Evolutionary conservation across 2,888 invertebrate genomes (phyloP), one percentile per base, ranked within the genome.

Genomic region (Melinaea marsaeus): DNA sequence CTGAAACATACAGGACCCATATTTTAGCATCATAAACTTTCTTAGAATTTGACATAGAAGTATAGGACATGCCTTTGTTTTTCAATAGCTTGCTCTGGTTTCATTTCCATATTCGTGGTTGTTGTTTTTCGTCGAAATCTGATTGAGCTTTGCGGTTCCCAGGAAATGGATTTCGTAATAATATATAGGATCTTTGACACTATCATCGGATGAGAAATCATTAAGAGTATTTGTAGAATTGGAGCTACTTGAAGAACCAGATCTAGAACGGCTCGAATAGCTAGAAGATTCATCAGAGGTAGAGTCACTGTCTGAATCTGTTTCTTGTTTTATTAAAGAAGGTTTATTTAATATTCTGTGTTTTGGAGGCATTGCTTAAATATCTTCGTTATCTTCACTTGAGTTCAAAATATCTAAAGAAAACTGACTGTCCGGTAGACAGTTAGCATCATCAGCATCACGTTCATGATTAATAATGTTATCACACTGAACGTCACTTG

Each of bases 11-110:
- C 57, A 55, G 67, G 61, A 55, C 56, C 64, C 67, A 66, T 67
- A 67, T 69, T 65, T 64, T 68, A 62, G 68, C 64, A 13, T 55
- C 55, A 61, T 61, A 56, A 54, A 58, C 61, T 70, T 72, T 63
- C 64, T 69, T 61, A 47, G 64, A 63, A 57, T 64, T 62, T 1
- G 67, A 63, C 55, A 64, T 62, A 55, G 63, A 69, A n/a, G 63
- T 64, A 64, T 69, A 72, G 13, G 63, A 57, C 62, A 67, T 66
- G 7, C 67, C 71, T 46, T 55, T 60, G 63, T 72, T 69, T 66
- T 61, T 65, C 47, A 70, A 63, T 13, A 55, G 51, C 63, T 72
- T 22, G 22, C 22, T 22, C 22, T 22, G 22, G 22, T 22, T 22
- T 22, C 22, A 22, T 22, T 22, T 22, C 22, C 22, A 22, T 22